Conservation (phyloP, 2,113 vertebrate genomes). For the Pachyramphus minor region DNA sequence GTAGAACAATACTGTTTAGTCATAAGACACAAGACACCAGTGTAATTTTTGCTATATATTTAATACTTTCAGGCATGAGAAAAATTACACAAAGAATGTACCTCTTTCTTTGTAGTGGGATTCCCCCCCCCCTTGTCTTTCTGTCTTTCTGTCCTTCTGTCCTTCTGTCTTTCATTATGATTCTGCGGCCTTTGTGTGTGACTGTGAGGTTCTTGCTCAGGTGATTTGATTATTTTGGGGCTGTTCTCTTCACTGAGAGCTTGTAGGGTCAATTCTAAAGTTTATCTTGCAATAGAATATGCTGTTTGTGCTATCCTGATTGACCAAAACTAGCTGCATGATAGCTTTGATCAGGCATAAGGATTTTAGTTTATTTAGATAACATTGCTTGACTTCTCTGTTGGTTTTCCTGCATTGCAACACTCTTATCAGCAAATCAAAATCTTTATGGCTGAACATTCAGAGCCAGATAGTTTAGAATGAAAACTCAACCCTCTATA, state of each 20-base stretch:
- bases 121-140: neutral
- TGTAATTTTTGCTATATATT: neutral
- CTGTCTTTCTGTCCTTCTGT: rapidly evolving
- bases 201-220: neutral
- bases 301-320: neutral
- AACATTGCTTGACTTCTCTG: conserved; percentile 4
- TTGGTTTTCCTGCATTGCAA: conserved; percentile 42
- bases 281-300: neutral
- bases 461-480: conserved; percentile 1
- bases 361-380: conserved; percentile 22
- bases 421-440: conserved; percentile 26
- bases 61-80: neutral
- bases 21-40: neutral
- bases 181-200: neutral
- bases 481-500: conserved; percentile 17
- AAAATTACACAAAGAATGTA: neutral
- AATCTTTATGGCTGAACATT: conserved; percentile 22
- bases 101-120: neutral
- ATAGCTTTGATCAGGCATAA: conserved; percentile 25
- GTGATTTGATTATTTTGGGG: neutral
- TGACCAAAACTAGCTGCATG: neutral
- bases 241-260: neutral
- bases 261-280: neutral
- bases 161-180: neutral
- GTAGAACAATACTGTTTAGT: neutral